phyloP scores from a whole-genome alignment of 37 sponge, comb jelly and placozoan genomes.

The Halichondria panicea region DNA sequence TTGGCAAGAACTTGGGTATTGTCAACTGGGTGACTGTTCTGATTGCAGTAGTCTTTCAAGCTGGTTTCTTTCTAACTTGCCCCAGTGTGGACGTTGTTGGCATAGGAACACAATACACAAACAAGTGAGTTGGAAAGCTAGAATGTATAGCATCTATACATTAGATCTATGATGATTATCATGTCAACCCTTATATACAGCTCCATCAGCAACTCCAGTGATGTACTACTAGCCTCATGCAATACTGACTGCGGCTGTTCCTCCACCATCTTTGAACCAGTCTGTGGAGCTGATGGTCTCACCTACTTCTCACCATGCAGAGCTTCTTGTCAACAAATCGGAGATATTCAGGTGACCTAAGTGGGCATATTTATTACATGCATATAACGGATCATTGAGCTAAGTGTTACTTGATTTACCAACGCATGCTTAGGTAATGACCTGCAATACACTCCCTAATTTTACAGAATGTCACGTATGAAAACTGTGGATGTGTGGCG shows the following conservation, averaged over 20 bases:
- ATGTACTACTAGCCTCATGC: conserved; percentile 23
- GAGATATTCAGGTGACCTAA: too few species aligned
- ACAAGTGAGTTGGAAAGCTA: conserved; percentile 20
- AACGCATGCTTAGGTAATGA: too few species aligned
- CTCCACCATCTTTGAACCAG: conserved; percentile 38
- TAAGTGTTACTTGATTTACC: too few species aligned
- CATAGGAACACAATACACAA: neutral
- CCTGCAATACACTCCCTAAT: too few species aligned
- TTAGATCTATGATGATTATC: too few species aligned
- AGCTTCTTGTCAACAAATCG: conserved; percentile 37
- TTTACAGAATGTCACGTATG: too few species aligned
- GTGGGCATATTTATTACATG: too few species aligned
- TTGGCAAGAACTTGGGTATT: neutral
- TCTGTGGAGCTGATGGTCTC: conserved; percentile 34
- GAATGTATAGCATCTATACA: too few species aligned
- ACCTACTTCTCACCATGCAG: conserved; percentile 36
- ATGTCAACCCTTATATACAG: neutral
- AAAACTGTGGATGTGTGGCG: too few species aligned
- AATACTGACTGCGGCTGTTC: conserved; percentile 26
- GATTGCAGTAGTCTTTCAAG: too few species aligned
- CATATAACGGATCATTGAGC: too few species aligned
- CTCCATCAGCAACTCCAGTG: neutral
- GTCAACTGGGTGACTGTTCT: too few species aligned
- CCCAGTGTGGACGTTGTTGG: neutral
- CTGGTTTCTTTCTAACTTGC: neutral